Evolutionary conservation across 1,140 invertebrate species (phyloP).

Genomic region (Zaprionus tsacasi): DNA sequence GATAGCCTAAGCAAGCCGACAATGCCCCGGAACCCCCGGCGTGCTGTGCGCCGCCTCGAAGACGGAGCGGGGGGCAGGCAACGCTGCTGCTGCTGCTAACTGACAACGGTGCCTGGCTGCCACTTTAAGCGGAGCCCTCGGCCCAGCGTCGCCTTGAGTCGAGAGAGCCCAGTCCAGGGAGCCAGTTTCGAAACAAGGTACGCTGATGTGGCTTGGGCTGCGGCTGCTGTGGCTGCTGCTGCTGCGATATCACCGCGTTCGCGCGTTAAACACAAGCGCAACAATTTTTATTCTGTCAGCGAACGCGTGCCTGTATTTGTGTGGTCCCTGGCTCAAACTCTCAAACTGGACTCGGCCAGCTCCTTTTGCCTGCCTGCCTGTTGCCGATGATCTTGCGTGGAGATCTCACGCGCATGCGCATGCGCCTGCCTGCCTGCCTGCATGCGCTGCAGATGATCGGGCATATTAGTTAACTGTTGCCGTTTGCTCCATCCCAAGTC

Average conservation of each 20-base stretch:
- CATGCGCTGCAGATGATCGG: slow-evolving; percentile 23
- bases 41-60: background rate
- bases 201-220: slow-evolving; percentile 32
- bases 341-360: slow-evolving; percentile 68
- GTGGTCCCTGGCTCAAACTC: slow-evolving; percentile 79
- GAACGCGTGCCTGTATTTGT: slow-evolving; percentile 84
- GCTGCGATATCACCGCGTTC: slow-evolving; percentile 80
- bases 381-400: slow-evolving; percentile 70
- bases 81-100: slow-evolving; percentile 30
- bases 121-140: slow-evolving; percentile 63
- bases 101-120: slow-evolving; percentile 55
- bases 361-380: slow-evolving; percentile 32
- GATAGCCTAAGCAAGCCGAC: slow-evolving; percentile 83
- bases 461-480: slow-evolving; percentile 64
- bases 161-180: slow-evolving; percentile 49
- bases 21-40: slow-evolving; percentile 52
- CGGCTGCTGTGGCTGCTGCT: slow-evolving; percentile 34
- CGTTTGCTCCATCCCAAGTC: slow-evolving; percentile 20
- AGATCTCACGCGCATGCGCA: slow-evolving; percentile 81
- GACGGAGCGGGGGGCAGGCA: background rate
- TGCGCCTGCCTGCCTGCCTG: slow-evolving; percentile 34
- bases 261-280: slow-evolving; percentile 84
- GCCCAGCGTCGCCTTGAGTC: slow-evolving; percentile 28
- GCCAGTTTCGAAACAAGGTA: slow-evolving; percentile 79
- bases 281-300: slow-evolving; percentile 85